A percentile compares a stretch with the other conserved stretches of the same genome.
phyloP scores from a whole-genome alignment of 2,888 invertebrate genomes.

The Eretmocerus hayati region DNA sequence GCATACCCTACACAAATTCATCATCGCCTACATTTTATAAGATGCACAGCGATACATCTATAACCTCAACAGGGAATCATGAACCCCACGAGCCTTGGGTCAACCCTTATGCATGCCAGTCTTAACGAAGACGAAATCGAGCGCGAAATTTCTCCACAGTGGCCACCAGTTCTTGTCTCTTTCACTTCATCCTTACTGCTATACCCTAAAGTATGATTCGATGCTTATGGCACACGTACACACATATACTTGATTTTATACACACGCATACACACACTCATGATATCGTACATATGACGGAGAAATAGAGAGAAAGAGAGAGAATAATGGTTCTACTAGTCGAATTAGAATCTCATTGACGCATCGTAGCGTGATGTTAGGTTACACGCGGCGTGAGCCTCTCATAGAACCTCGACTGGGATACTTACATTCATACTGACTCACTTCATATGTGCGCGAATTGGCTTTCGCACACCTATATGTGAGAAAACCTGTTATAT shows the following conservation, averaged over 20 bases:
- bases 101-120: not conserved
- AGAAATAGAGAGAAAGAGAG: too few species aligned
- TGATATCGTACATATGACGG: too few species aligned
- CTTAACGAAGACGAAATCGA: slow-evolving; percentile 16
- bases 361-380: slow-evolving; percentile 15
- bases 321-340: slow-evolving; percentile 16
- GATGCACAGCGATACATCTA: too few species aligned
- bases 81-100: not conserved
- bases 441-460: too few species aligned
- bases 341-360: slow-evolving; percentile 30
- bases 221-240: not conserved
- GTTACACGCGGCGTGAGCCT: not conserved
- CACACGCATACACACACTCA: slow-evolving; percentile 1
- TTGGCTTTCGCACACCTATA: slow-evolving; percentile 24
- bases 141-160: slow-evolving; percentile 19
- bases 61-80: too few species aligned
- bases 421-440: too few species aligned
- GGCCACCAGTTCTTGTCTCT: not conserved
- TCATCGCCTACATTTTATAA: too few species aligned
- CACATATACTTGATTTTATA: not conserved
- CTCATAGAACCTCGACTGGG: too few species aligned
- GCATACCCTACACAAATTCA: too few species aligned
- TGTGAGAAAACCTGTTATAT: slow-evolving; percentile 27
- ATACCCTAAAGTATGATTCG: too few species aligned
- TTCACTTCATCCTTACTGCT: too few species aligned